Base-by-base conservation (phyloP, 2,888 invertebrate species). In the Leucozona laternaria region DNA sequence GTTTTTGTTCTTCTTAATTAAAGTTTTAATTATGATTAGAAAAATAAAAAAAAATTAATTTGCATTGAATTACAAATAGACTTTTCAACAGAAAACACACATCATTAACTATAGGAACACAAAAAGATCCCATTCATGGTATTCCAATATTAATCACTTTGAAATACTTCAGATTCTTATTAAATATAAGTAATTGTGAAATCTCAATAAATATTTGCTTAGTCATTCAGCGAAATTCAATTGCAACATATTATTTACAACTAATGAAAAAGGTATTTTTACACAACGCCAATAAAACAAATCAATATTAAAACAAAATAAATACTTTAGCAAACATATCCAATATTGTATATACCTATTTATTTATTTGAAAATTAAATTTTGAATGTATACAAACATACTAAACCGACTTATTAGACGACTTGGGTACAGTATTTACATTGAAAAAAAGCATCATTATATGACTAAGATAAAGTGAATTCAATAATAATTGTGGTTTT, bases 221-320 rank as follows among this genome's bases (percentile, higher is more conserved):
- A 37, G 15, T 50, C 55, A 72, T 64, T 79, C 37, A 55, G 43
- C 25, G 34, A 22, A 37, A 20, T 37, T 48, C 6, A 68, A 58
- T 25, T 60, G 8, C 43, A 62, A 43, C 22, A 45, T n/a, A 45
- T 13, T 15, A 15, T 48, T 10, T 43, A n/a, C 25, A 45, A 15
- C 22, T 22, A 43, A 64, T 28, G 17, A 15, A 2, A 48, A 7
- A 31, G 28, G 20, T 45, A 45, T 45, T 45, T 48, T 15, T 48
- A 20, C 15, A 15, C 25, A 17, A 45, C 8, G 53, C 13, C 62
- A 37, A 40, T 55, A 37, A 64, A 64, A 48, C 31, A 64, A 64
- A 34, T 34, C 17, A 15, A 13, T 13, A 37, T 22, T 31, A 8
- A 31, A 45, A 45, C 6, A 1, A 25, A 28, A 64, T 13, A 22